Base-by-base conservation (phyloP, 1,140 invertebrate species). In the Argopecten irradians region DNA sequence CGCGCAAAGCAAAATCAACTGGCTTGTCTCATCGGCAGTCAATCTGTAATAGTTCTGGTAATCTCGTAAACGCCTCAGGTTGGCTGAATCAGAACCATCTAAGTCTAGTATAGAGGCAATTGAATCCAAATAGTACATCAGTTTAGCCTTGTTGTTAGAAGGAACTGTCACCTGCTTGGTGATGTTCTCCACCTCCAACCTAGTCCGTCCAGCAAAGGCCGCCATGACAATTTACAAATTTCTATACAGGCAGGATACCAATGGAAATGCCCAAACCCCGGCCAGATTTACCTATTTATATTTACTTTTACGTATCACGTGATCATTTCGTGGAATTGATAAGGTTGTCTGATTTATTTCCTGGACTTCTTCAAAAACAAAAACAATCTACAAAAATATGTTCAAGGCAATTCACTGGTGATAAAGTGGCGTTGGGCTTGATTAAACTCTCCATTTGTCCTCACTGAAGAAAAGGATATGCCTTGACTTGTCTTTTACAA, bases 121-220 rank as follows among this genome's bases (percentile, higher is more conserved):
- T 55, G 89, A 90, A 35, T 89, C 9, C 71, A 92, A 71, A 35
- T 92, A 92, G 43, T 92, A 92, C 91, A 92, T 92, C 33, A 92
- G 83, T n/a, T 33, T 86, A 0, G 90, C 91, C 33, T 83, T 89
- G 13, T 88, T 39, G 43, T 91, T 36, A 35, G 88, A 89, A 1
- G 91, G 90, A 16, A 92, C 28, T 28, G 84, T 89, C 11, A 83
- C 86, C 1, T 32, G 82, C 16, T 16, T 34, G 0, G 90, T 88
- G 0, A 87, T 90, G 16, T 82, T 85, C 34, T 90, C 85, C 2
- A 90, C 84, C 0, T 90, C 41, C 14, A 87, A 8, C 8, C 55
- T 28, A 7, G 34, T 34, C 28, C 71, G 85, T 39, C 86, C 86
- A 0, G 87, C 33, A 32, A 87, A 71, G 34, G 85, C 85, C 33